Evolutionary conservation across 2,888 invertebrate genomes (phyloP).

Genomic region (Actias luna): DNA sequence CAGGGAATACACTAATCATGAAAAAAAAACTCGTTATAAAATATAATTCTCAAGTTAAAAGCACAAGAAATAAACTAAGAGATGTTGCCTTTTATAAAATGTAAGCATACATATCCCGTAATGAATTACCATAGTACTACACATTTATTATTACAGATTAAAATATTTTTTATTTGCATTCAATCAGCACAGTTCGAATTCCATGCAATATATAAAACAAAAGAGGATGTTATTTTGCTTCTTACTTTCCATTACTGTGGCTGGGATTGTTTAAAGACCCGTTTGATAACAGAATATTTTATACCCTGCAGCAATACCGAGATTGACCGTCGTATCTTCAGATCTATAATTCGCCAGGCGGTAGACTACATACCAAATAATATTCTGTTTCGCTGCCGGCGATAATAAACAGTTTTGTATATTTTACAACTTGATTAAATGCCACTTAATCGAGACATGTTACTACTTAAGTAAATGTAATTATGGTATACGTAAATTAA

Average conservation of each 20-base stretch:
- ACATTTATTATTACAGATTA: too few species aligned
- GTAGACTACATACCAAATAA: constrained; percentile 15
- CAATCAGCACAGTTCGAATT: not conserved
- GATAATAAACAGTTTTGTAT: not conserved
- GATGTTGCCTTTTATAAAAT: too few species aligned
- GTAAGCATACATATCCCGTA: too few species aligned
- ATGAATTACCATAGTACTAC: too few species aligned
- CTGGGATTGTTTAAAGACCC: not conserved
- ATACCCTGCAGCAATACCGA: constrained; percentile 34
- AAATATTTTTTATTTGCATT: too few species aligned
- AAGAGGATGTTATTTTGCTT: not conserved
- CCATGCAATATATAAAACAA: not conserved
- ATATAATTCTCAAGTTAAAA: too few species aligned
- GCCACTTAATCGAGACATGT: not conserved
- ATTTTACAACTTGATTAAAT: not conserved
- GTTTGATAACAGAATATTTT: constrained; percentile 6
- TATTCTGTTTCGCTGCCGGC: not conserved
- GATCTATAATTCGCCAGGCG: constrained; percentile 31
- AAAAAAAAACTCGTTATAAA: too few species aligned
- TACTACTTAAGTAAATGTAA: not conserved
- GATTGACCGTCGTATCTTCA: constrained; percentile 42
- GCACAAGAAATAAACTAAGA: too few species aligned
- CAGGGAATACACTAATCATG: too few species aligned
- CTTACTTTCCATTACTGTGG: not conserved
- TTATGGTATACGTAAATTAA: not conserved